phyloP scores from a whole-genome alignment of 2,113 vertebrate species.

The Pitta sordida region DNA sequence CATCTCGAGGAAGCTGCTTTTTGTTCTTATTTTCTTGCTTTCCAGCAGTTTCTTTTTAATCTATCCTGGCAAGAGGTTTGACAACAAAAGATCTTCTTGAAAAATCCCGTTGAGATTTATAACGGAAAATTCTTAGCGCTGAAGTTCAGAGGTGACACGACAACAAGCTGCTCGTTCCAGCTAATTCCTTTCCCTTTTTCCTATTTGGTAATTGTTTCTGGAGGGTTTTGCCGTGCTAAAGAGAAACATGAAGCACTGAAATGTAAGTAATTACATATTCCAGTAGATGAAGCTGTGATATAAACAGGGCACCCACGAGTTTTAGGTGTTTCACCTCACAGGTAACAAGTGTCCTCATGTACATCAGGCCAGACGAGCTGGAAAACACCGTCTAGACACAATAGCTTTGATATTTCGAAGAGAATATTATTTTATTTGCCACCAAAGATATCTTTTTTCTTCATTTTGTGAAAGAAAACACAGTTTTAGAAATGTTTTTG shows the following conservation, averaged over 20 bases:
- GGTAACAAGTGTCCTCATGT: background rate
- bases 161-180: background rate
- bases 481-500: background rate
- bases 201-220: background rate
- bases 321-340: background rate
- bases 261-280: background rate
- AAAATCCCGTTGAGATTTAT: background rate
- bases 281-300: fast-evolving
- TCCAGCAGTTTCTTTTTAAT: background rate
- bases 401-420: background rate
- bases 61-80: background rate
- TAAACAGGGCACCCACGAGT: background rate
- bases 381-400: background rate
- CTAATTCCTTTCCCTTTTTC: background rate
- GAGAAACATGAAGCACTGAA: background rate
- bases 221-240: background rate
- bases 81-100: background rate
- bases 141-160: background rate
- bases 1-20: background rate
- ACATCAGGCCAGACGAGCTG: background rate
- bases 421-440: background rate
- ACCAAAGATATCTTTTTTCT: background rate
- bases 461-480: background rate
- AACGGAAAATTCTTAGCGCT: background rate
- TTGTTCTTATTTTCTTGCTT: background rate